Conservation (phyloP, 2,888 invertebrate species). For the Dolomedes plantarius region DNA sequence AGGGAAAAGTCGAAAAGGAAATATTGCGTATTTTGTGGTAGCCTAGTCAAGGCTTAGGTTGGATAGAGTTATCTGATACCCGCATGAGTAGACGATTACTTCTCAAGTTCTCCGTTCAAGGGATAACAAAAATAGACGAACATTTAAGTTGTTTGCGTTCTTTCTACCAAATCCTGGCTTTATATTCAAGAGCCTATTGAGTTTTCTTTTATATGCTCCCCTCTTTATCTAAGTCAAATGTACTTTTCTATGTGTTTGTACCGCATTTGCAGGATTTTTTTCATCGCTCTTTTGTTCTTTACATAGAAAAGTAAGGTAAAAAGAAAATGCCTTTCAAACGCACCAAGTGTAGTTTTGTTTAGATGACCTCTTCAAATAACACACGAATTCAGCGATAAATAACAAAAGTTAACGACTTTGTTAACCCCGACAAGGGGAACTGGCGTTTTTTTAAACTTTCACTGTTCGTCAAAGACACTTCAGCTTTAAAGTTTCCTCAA, state of each 20-base stretch:
- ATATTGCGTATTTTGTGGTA: no score
- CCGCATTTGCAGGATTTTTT: conserved; percentile 50
- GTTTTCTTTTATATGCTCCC: conserved; percentile 21
- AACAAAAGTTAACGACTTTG: conserved; percentile 68
- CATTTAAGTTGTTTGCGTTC: conserved; percentile 62
- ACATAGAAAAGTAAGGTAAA: conserved; percentile 33
- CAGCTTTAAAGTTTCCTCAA: conserved; percentile 46
- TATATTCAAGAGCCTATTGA: conserved; percentile 57
- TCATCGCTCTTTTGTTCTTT: conserved; percentile 40
- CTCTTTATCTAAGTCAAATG: conserved; percentile 48
- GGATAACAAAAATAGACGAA: conserved; percentile 24
- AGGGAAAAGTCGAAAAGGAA: no score
- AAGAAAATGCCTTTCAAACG: conserved; percentile 44
- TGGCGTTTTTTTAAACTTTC: conserved; percentile 31
- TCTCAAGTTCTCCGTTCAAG: conserved; percentile 20
- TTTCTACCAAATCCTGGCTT: conserved; percentile 57
- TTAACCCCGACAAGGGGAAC: conserved; percentile 51
- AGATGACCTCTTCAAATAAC: conserved; percentile 59
- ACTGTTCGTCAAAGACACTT: conserved; percentile 24
- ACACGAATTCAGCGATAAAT: conserved; percentile 56
- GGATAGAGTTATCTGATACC: conserved; percentile 33
- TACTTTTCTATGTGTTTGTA: conserved; percentile 48
- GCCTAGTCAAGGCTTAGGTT: not conserved
- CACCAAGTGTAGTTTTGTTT: conserved; percentile 55
- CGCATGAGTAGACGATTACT: conserved; percentile 45